Evolutionary conservation across 2,888 invertebrate genomes (phyloP).

Genomic region (Polymixis flavicincta): DNA sequence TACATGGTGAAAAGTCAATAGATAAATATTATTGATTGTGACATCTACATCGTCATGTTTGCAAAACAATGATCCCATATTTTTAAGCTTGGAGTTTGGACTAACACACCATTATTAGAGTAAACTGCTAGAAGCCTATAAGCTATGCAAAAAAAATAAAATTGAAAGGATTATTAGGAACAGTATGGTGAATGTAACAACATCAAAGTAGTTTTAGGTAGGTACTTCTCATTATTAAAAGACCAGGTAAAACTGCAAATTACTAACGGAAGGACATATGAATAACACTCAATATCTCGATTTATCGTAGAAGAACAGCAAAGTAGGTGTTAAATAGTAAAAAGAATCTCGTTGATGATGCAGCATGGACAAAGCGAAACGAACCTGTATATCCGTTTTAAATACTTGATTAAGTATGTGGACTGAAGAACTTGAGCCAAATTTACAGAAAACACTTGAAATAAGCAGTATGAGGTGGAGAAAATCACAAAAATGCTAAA

Average conservation of each 20-base stretch:
- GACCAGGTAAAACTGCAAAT: neutral
- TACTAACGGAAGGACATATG: neutral
- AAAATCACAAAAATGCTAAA: constrained; percentile 64
- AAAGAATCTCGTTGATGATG: constrained; percentile 79
- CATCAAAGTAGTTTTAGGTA: constrained; percentile 19
- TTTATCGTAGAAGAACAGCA: constrained; percentile 4
- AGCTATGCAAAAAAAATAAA: constrained; percentile 37
- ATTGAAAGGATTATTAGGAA: constrained; percentile 19
- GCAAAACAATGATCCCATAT: neutral
- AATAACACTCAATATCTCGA: neutral
- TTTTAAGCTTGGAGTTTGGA: neutral
- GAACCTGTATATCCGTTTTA: neutral
- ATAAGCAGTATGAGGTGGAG: neutral
- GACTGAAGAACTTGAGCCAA: neutral
- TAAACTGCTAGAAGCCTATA: neutral
- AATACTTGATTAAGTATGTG: neutral
- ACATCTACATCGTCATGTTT: neutral
- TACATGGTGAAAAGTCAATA: constrained; percentile 13
- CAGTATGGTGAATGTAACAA: constrained; percentile 53
- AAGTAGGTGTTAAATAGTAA: constrained; percentile 59
- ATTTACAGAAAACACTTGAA: constrained; percentile 4
- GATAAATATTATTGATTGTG: neutral
- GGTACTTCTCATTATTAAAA: neutral
- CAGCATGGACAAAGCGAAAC: constrained; percentile 70
- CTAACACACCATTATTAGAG: constrained; percentile 12